A percentile compares a stretch with the other conserved stretches of the same genome.
These are phyloP conservation scores for Drosophila nr. perissopoda DNA, from an alignment of 2,888 invertebrate species.

Conservation along the genomic window DNA sequence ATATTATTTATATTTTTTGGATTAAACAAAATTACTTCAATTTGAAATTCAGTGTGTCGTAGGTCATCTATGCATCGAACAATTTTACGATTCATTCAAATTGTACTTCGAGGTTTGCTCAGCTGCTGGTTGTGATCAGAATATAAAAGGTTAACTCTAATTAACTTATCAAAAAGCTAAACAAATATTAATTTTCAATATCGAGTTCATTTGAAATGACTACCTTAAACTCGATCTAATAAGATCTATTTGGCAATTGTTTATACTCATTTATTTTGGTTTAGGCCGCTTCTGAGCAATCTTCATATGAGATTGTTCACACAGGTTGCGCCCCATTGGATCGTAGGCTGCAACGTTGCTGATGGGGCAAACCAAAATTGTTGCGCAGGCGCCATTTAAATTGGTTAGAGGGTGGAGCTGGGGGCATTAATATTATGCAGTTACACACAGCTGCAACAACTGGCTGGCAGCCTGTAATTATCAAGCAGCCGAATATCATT, in stretches of 20 bases:
- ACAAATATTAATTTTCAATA: background rate
- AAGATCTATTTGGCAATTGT: constrained; percentile 4
- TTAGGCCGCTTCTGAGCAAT: constrained; percentile 17
- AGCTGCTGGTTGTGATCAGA: background rate
- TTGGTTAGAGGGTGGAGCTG: background rate
- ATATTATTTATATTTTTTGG: background rate
- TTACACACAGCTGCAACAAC: constrained; percentile 37
- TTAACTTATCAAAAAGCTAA: background rate
- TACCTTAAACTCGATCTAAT: constrained; percentile 17
- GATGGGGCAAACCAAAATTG: constrained; percentile 1
- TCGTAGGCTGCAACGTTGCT: background rate
- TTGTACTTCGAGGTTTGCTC: background rate
- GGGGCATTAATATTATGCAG: constrained; percentile 18
- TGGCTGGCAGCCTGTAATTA: constrained; percentile 51
- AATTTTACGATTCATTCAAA: background rate
- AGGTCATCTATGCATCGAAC: background rate
- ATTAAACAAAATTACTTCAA: no score
- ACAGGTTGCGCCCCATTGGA: constrained; percentile 19
- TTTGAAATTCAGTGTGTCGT: no score
- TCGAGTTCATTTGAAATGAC: background rate
- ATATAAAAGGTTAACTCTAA: background rate
- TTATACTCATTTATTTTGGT: constrained; percentile 26
- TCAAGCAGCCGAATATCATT: constrained; percentile 58
- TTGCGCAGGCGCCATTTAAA: constrained; percentile 30
- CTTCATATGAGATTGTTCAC: constrained; percentile 35